phyloP scores from a whole-genome alignment of 2,888 invertebrate genomes.

The Scelioninae gen. 1 region DNA sequence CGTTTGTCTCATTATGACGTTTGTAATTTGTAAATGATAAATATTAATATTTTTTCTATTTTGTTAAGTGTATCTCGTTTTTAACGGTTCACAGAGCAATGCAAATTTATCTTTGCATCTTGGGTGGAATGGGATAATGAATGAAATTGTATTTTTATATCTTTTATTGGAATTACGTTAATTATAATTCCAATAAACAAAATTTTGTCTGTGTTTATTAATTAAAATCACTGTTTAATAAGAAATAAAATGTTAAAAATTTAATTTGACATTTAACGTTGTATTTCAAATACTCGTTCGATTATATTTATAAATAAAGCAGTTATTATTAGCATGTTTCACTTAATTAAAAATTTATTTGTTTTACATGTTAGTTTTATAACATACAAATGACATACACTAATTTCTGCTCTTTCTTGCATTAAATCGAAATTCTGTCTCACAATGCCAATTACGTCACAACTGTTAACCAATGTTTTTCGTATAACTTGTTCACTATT shows the following conservation, averaged over 20 bases:
- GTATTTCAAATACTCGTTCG: background rate
- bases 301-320: background rate
- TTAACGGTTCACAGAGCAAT: conserved; percentile 6
- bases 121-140: background rate
- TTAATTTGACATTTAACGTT: background rate
- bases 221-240: background rate
- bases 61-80: conserved; percentile 8
- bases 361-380: background rate
- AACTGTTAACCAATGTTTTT: background rate
- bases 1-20: conserved; percentile 18
- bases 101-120: background rate
- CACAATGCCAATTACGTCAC: background rate
- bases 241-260: background rate
- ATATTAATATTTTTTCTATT: conserved; percentile 14
- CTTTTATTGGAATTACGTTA: background rate
- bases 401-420: background rate
- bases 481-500: conserved; percentile 8
- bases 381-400: background rate
- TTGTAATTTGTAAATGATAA: conserved; percentile 2
- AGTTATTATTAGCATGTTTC: background rate
- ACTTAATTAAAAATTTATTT: background rate
- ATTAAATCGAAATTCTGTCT: background rate
- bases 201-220: too few relatives aligned
- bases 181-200: background rate
- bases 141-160: conserved; percentile 1